phyloP scores from a whole-genome alignment of 2,888 invertebrate species.

The Alloscopus bannaensis region DNA sequence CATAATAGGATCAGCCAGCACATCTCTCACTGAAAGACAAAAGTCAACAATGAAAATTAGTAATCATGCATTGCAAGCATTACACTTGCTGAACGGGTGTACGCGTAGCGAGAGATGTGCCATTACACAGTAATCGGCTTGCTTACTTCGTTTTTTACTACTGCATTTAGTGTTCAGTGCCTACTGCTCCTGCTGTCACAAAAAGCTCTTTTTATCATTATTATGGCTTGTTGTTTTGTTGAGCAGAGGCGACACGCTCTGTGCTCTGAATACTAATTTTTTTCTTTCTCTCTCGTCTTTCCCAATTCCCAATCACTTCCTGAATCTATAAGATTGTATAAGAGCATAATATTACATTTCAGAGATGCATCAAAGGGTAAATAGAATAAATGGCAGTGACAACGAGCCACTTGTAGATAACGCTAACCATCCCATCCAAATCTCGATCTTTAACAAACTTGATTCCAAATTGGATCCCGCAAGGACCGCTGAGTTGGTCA shows the following conservation, averaged over 20 bases:
- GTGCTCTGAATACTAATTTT: slow-evolving; percentile 54
- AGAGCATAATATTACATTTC: background rate
- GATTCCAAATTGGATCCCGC: too few relatives aligned
- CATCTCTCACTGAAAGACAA: slow-evolving; percentile 8
- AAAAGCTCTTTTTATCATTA: slow-evolving; percentile 1
- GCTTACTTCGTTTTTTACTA: too few relatives aligned
- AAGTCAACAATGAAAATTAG: slow-evolving; percentile 41
- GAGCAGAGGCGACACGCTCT: slow-evolving; percentile 48
- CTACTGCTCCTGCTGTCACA: background rate
- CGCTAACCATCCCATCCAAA: too few relatives aligned
- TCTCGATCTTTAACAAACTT: too few relatives aligned
- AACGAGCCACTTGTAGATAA: slow-evolving; percentile 17
- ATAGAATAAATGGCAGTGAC: slow-evolving; percentile 29
- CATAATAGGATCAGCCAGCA: background rate
- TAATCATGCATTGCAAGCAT: slow-evolving; percentile 51
- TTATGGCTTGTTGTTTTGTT: background rate
- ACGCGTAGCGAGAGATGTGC: too few relatives aligned
- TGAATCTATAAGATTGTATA: slow-evolving; percentile 34
- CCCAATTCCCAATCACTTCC: slow-evolving; percentile 51
- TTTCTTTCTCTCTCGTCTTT: slow-evolving; percentile 23
- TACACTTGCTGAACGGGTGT: too few relatives aligned
- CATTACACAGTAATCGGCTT: too few relatives aligned
- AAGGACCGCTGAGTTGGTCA: too few relatives aligned
- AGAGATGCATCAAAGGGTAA: slow-evolving; percentile 2
- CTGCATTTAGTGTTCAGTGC: too few relatives aligned